phyloP scores from a whole-genome alignment of 1,140 invertebrate species.

The Bombus waltoni region DNA sequence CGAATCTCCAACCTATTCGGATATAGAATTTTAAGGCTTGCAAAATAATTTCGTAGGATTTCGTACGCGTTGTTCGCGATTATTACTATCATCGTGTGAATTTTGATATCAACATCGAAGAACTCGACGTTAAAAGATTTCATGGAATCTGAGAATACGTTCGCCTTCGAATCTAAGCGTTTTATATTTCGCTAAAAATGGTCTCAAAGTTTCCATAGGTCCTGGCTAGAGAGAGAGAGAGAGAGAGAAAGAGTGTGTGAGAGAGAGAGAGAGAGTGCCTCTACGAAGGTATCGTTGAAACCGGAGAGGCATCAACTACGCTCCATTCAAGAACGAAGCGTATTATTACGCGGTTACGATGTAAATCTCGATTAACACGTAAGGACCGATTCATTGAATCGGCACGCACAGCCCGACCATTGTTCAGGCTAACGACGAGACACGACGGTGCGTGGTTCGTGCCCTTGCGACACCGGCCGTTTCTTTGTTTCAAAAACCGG shows the following conservation, averaged over 20 bases:
- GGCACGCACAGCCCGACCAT: slow-evolving; percentile 1
- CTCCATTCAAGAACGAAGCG: slow-evolving; percentile 7
- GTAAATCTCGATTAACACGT: slow-evolving; percentile 56
- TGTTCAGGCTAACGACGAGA: slow-evolving; percentile 30
- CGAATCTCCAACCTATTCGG: not conserved
- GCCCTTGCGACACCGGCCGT: slow-evolving; percentile 21
- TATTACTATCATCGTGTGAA: too few relatives aligned
- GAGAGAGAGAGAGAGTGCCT: not conserved
- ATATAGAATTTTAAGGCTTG: not conserved
- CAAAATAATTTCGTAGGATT: too few relatives aligned
- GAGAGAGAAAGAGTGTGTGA: not conserved
- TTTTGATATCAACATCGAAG: too few relatives aligned
- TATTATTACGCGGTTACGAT: slow-evolving; percentile 51
- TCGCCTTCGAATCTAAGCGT: not conserved
- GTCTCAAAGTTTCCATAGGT: not conserved
- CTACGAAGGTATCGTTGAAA: not conserved
- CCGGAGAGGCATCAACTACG: slow-evolving; percentile 3
- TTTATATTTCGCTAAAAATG: not conserved
- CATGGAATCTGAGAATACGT: too few relatives aligned
- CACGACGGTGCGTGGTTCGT: not conserved
- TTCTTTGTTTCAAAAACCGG: slow-evolving; percentile 52
- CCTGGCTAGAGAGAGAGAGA: not conserved
- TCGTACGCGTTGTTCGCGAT: too few relatives aligned
- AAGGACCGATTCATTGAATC: slow-evolving; percentile 45
- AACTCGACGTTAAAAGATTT: too few relatives aligned